Conservation (phyloP, 2,797 vertebrate genomes). For the Sebastes reedi region DNA sequence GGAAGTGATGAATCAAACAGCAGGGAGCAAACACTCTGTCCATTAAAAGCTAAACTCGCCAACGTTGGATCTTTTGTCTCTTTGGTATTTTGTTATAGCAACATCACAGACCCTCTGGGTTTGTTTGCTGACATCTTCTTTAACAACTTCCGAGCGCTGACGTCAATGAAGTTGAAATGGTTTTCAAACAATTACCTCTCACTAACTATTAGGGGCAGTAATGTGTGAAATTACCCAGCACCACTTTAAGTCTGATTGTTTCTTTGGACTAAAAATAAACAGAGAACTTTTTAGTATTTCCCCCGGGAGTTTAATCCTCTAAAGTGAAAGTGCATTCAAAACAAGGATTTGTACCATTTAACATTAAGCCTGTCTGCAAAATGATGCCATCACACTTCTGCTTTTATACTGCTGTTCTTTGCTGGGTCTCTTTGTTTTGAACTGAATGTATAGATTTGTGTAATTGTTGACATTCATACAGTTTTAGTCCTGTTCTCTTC, state of each 20-base stretch:
- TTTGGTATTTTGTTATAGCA: slow-evolving; percentile 2
- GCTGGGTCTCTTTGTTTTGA: background rate
- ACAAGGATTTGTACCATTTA: background rate
- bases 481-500: background rate
- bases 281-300: slow-evolving; percentile 37
- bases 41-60: slow-evolving; percentile 34
- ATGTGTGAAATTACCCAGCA: slow-evolving; percentile 65
- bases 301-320: slow-evolving; percentile 4
- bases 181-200: slow-evolving; percentile 58
- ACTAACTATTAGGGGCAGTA: slow-evolving; percentile 50
- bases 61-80: background rate
- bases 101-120: slow-evolving; percentile 7
- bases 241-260: slow-evolving; percentile 46
- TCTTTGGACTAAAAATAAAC: slow-evolving; percentile 54
- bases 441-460: background rate
- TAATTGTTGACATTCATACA: background rate
- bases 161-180: slow-evolving; percentile 46
- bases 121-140: slow-evolving; percentile 37
- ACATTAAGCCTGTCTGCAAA: background rate
- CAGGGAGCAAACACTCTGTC: slow-evolving; percentile 15
- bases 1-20: slow-evolving; percentile 39
- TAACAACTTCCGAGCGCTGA: slow-evolving; percentile 34
- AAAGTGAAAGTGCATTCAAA: background rate
- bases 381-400: background rate
- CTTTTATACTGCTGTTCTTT: background rate